Base-by-base conservation (phyloP, 2,797 vertebrate genomes). In the Coregonus suidteri region DNA sequence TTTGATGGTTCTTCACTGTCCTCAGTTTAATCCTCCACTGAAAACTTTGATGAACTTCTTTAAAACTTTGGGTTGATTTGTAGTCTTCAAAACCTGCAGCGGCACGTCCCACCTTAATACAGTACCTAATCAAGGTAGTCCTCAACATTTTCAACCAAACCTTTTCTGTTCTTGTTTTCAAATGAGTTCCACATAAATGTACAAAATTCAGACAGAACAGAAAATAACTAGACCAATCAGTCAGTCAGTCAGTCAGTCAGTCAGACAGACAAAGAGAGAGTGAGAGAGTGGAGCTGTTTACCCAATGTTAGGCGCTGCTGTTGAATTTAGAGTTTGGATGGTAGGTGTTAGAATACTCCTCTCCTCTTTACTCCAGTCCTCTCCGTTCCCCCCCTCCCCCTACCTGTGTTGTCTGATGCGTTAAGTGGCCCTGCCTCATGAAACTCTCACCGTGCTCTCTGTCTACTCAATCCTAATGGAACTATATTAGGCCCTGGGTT, bases 401-500 rank as follows among this genome's bases (percentile, higher is more conserved):
- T 20, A 6, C 9, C 3, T 9, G 18, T 6, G n/a, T 6, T 25
- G 9, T 65, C n/a, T 30, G 9, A 70, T 35, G 35, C 6, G 16
- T 35, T 41, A 70, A 70, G 34, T 37, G 1, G 35, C 71, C 7
- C 3, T 37, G 54, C 64, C 64, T 54, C 67, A 79, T 25, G 74
- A 77, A 71, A 31, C 73, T 51, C 69, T 41, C 41, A 9, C 41
- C 41, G 66, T 74, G 54, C 66, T 6, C 59, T 64, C 78, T 79
- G 77, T 72, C 70, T 77, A 16, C 75, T 31, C 16, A 13, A 72
- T 81, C 65, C 72, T 75, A 84, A 75, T 82, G 66, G 1, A 20
- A 54, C 68, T 82, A 73, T 72, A 62, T 31, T 84, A 80, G 73
- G 83, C 79, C 59, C 59, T 69, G 47, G 52, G 3, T 9, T 4